Evolutionary conservation across 1,140 invertebrate species (phyloP).

Genomic region (Tachypleus tridentatus): DNA sequence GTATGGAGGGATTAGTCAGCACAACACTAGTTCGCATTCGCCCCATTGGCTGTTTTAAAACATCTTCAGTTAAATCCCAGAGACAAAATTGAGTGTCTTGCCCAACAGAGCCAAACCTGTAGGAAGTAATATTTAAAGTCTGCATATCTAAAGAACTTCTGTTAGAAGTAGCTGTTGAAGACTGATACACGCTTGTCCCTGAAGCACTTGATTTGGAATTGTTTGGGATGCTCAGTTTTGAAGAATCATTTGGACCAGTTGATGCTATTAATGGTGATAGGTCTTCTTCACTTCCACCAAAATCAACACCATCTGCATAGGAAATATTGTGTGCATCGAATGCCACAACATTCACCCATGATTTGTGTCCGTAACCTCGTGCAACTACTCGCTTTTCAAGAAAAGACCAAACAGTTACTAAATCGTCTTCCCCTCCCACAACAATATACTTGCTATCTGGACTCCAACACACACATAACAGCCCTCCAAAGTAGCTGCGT

Average conservation of each 20-base stretch:
- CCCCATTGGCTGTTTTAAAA: slow-evolving; percentile 46
- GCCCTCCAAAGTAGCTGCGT: slow-evolving; percentile 93
- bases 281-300: slow-evolving; percentile 31
- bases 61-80: slow-evolving; percentile 94
- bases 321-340: slow-evolving; percentile 85
- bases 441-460: slow-evolving; percentile 91
- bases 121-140: slow-evolving; percentile 21
- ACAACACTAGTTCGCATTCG: slow-evolving; percentile 26
- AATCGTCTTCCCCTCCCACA: slow-evolving; percentile 95
- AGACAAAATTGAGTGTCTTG: slow-evolving; percentile 96
- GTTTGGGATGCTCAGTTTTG: no score
- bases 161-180: neutral
- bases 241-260: no score
- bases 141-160: slow-evolving; percentile 17
- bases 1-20: slow-evolving; percentile 21
- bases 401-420: slow-evolving; percentile 96
- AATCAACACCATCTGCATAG: slow-evolving; percentile 28
- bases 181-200: no score
- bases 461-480: slow-evolving; percentile 93
- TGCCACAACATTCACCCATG: slow-evolving; percentile 93
- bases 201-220: no score
- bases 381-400: slow-evolving; percentile 86
- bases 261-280: no score
- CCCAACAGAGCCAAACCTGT: slow-evolving; percentile 79
- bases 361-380: slow-evolving; percentile 79